phyloP scores from a whole-genome alignment of 2,113 vertebrate genomes.

The Cynocephalus volans region DNA sequence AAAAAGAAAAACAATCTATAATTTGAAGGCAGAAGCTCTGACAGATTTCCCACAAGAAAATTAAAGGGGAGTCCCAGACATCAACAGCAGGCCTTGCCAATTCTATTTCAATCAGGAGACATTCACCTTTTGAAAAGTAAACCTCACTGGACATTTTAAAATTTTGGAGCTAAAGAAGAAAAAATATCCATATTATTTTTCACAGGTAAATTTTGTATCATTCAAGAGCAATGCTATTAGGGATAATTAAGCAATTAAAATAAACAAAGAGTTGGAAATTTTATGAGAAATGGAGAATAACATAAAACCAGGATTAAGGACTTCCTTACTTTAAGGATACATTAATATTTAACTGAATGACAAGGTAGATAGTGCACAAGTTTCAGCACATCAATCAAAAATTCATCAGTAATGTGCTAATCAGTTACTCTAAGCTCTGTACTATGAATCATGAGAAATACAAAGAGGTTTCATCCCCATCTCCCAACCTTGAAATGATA shows the following conservation, averaged over 20 bases:
- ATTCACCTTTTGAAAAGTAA: not conserved
- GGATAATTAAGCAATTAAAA: not conserved
- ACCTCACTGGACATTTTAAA: not conserved
- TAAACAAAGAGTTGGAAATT: not conserved
- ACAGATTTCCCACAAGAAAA: not conserved
- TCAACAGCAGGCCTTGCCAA: not conserved
- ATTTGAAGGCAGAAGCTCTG: not conserved
- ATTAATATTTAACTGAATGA: not conserved
- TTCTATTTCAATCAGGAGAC: not conserved
- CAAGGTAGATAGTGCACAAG: accelerated
- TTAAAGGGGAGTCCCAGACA: not conserved
- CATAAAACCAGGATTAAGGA: not conserved
- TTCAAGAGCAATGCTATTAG: not conserved
- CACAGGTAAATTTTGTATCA: not conserved
- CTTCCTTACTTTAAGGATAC: not conserved
- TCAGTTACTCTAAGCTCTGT: not conserved
- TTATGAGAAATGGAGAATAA: not conserved
- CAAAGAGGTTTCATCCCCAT: not conserved
- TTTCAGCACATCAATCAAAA: not conserved
- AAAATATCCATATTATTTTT: not conserved
- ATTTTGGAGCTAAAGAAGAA: not conserved
- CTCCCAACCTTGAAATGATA: not conserved
- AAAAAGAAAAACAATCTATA: not conserved
- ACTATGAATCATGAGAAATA: not conserved
- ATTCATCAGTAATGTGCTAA: not conserved